These are phyloP conservation scores for Acheta domesticus DNA, from an alignment of 2,888 invertebrate species.

Conservation along the genomic window DNA sequence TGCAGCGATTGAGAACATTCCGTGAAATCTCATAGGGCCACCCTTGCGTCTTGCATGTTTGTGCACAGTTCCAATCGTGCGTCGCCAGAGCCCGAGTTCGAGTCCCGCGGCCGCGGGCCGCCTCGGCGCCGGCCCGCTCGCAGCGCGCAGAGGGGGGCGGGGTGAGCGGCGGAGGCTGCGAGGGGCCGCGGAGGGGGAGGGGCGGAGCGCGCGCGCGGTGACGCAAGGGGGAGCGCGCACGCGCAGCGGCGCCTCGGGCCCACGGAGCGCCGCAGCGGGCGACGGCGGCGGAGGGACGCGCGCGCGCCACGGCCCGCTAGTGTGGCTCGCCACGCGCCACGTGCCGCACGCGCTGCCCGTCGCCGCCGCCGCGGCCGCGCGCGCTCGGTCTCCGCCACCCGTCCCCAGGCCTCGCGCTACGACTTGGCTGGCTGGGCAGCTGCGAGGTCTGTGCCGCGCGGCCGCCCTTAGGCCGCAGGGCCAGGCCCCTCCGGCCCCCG, in stretches of 20 bases:
- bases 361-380: neutral
- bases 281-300: neutral
- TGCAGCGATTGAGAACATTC: too few species aligned
- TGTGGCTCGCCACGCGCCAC: conserved; percentile 11
- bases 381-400: neutral
- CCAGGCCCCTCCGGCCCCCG: neutral
- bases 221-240: neutral
- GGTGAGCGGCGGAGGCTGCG: too few species aligned
- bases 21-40: too few species aligned
- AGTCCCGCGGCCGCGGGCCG: too few species aligned
- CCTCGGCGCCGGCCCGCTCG: too few species aligned
- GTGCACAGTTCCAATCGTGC: too few species aligned
- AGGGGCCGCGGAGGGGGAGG: too few species aligned
- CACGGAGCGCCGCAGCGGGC: neutral
- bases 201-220: too few species aligned
- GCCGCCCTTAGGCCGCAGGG: too few species aligned
- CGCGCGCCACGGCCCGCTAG: neutral
- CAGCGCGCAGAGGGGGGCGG: too few species aligned
- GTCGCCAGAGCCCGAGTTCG: too few species aligned
- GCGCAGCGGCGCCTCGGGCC: neutral
- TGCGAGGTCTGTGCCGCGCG: neutral
- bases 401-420: neutral
- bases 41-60: too few species aligned
- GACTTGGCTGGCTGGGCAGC: neutral
- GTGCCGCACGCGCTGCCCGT: neutral